Conservation (phyloP, 1,140 invertebrate genomes). For the Orius laevigatus region DNA sequence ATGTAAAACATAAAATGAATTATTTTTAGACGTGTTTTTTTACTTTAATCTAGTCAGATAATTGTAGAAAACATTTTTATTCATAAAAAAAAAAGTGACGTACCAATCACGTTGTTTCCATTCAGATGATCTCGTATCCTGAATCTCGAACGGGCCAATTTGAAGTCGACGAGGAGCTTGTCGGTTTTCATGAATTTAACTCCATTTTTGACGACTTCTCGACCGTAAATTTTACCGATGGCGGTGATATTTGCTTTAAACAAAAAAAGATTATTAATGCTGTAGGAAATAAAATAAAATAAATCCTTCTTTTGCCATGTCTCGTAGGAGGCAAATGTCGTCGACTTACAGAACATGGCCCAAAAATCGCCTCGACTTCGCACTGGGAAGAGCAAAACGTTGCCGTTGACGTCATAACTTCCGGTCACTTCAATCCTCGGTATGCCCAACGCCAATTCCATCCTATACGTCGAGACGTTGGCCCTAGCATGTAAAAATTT, state of each 20-base stretch:
- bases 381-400: constrained; percentile 57
- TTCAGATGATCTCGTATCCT: constrained; percentile 51
- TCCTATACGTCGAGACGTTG: constrained; percentile 43
- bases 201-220: constrained; percentile 38
- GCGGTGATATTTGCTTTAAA: constrained; percentile 47
- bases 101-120: constrained; percentile 54
- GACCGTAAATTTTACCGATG: constrained; percentile 49
- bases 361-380: constrained; percentile 58
- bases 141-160: constrained; percentile 47
- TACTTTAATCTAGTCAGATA: not conserved
- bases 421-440: constrained; percentile 54
- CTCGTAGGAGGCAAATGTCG: not conserved
- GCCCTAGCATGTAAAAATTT: constrained; percentile 29
- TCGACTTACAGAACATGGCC: constrained; percentile 50
- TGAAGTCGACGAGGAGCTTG: constrained; percentile 50
- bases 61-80: too few relatives aligned
- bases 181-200: constrained; percentile 47
- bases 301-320: not conserved
- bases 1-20: not conserved
- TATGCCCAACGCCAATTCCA: constrained; percentile 43
- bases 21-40: not conserved
- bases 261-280: constrained; percentile 4
- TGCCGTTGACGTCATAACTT: constrained; percentile 53
- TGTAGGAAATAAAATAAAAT: not conserved
- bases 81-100: not conserved